Evolutionary conservation across 2,113 vertebrate species (phyloP), one percentile per base, ranked within the genome.

Genomic region (Grallaria varia): DNA sequence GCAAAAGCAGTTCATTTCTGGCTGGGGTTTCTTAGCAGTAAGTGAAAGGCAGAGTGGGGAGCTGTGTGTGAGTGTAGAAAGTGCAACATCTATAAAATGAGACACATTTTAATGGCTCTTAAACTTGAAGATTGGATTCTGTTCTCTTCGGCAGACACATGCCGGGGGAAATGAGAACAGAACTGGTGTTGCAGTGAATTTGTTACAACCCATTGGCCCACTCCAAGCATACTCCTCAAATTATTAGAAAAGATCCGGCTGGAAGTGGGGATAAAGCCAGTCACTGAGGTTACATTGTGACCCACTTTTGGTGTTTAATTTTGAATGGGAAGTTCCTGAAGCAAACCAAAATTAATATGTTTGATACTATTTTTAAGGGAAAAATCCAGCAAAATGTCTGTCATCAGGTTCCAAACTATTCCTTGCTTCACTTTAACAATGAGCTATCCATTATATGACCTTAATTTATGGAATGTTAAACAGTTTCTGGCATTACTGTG

Each of bases 401-500:
- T 93, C 62, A 81, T 90, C 52, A 16, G 37, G 62, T 69, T 96
- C 84, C 80, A 95, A 60, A 52, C 0, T 4, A 74, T 94, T 74
- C 44, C 59, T 96, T 87, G 63, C 82, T 68, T 93, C 66, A 22
- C 42, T 82, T 92, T 59, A 90, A 84, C 89, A 84, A 60, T 49
- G 89, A 92, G 49, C 88, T 90, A 81, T 85, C 94, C 83, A 59
- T 96, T 85, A 44, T 77, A 83, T 92, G 84, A 67, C 86, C 92
- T 84, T 94, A 92, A 95, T 95, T 96, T 97, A 97, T 96, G 89
- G 85, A 95, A 97, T 88, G 72, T 90, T 95, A 69, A 96, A 95
- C 82, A 93, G 79, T 96, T 94, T 87, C 81, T 97, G 90, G 91
- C 84, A 52, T 89, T 90, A 40, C 64, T 93, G 77, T 96, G 92